Evolutionary conservation across 2,797 vertebrate species (phyloP), one percentile per base, ranked within the genome.

Genomic region (Diplodus puntazzo): DNA sequence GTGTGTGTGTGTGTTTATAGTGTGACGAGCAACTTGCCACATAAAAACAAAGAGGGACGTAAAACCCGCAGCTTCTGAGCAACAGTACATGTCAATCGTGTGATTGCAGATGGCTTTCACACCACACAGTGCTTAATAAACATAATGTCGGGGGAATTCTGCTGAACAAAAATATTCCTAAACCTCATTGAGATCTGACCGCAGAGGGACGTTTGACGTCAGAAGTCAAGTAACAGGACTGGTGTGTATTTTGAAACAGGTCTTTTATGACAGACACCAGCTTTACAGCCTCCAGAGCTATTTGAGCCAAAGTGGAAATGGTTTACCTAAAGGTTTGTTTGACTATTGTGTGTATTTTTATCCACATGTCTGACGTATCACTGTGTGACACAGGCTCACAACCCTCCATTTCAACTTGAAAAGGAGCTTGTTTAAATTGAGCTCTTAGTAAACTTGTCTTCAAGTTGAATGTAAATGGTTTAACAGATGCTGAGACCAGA

Each of bases 41-140:
- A 69, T 55, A 20, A 14, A 73, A 30, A 77, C 4, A 1, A 48
- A 46, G 53, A 77, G 42, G 62, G 55, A 67, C 12, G 50, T 1
- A 30, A 64, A 86, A 45, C 48, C 65, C 39, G 77, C 52, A 68
- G 67, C 67, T 76, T 27, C 39, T 77, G 53, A 78, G 42, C 72
- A 86, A 81, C 70, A 69, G 63, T 80, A 76, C 12, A 53, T 81
- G 50, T 87, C 77, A 64, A 6, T 68, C 42, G 7, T 66, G 59
- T 74, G 48, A 77, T 61, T 78, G 71, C 46, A 50, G 75, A 82
- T 48, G 21, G 58, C 55, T 84, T 84, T 85, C 66, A 69, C 60
- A 30, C 64, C 69, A 59, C 66, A 48, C 79, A 53, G 69, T 87
- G 77, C 92, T 91, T 75, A 81, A 84, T 89, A 93, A 92, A 93